A percentile compares a stretch with the other conserved stretches of the same genome.
Evolutionary conservation across 2,797 vertebrate genomes (phyloP).

Genomic region (Acrossocheilus wenchowensis): DNA sequence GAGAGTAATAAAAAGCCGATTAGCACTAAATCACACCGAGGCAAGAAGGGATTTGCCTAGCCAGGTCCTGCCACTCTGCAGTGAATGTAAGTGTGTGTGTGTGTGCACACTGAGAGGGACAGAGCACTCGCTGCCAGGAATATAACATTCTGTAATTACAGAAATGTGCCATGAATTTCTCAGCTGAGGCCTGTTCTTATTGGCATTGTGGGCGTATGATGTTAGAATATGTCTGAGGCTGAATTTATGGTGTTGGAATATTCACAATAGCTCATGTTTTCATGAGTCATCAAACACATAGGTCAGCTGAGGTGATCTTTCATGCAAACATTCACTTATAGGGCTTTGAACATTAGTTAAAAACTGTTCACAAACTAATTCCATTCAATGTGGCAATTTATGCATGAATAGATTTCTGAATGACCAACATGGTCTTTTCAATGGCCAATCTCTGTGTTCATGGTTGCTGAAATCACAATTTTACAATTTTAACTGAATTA

Average conservation of each 20-base stretch:
- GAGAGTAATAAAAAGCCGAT: slow-evolving; percentile 57
- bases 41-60: slow-evolving; percentile 42
- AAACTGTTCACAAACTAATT: background rate
- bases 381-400: background rate
- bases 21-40: slow-evolving; percentile 54
- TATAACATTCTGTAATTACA: slow-evolving; percentile 48
- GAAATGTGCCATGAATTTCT: slow-evolving; percentile 43
- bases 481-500: background rate
- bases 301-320: slow-evolving; percentile 8
- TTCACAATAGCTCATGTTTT: slow-evolving; percentile 28
- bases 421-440: background rate
- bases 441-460: background rate
- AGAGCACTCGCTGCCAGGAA: slow-evolving; percentile 29
- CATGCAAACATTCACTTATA: background rate
- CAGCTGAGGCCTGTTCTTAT: slow-evolving; percentile 38
- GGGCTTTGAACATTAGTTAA: background rate
- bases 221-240: slow-evolving; percentile 21
- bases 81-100: slow-evolving; percentile 8
- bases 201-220: slow-evolving; percentile 27
- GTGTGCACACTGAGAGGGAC: background rate
- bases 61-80: slow-evolving; percentile 38
- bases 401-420: background rate
- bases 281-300: slow-evolving; percentile 45
- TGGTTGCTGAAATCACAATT: background rate
- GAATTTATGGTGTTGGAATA: slow-evolving; percentile 40